These are phyloP conservation scores for Mactra quadrangularis DNA, from an alignment of 1,140 invertebrate genomes.

Conservation along the genomic window DNA sequence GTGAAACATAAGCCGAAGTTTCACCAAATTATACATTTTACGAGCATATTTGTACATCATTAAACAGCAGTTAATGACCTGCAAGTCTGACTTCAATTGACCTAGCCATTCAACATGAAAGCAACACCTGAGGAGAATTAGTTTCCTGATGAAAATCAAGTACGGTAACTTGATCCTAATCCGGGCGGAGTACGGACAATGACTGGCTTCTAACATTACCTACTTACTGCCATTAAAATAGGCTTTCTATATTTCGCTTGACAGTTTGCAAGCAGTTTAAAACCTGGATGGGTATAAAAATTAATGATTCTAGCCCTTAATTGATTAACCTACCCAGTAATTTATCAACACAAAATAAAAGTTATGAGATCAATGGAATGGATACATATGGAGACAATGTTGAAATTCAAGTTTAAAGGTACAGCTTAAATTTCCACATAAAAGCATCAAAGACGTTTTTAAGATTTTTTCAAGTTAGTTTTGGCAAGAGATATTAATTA, in stretches of 20 bases:
- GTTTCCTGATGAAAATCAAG: constrained; percentile 48
- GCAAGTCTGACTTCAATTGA: constrained; percentile 50
- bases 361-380: constrained; percentile 2
- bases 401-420: too few species aligned
- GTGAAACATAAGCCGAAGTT: constrained; percentile 10
- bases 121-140: constrained; percentile 57
- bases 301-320: constrained; percentile 54
- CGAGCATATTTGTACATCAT: constrained; percentile 60
- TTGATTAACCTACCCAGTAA: constrained; percentile 54
- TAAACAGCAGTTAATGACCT: constrained; percentile 53
- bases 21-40: constrained; percentile 34
- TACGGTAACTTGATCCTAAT: constrained; percentile 41
- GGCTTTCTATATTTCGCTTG: constrained; percentile 18
- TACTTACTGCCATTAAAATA: constrained; percentile 33
- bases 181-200: constrained; percentile 53
- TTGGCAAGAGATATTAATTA: too few species aligned
- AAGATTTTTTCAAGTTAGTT: too few species aligned
- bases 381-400: background rate
- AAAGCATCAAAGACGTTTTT: too few species aligned
- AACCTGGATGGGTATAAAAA: constrained; percentile 16
- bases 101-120: constrained; percentile 56
- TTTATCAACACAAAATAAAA: constrained; percentile 30
- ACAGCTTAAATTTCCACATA: too few species aligned
- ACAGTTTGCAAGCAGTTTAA: constrained; percentile 36
- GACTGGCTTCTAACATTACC: constrained; percentile 45